Base-by-base conservation (phyloP, 2,888 invertebrate species). In the Phlogophora meticulosa region DNA sequence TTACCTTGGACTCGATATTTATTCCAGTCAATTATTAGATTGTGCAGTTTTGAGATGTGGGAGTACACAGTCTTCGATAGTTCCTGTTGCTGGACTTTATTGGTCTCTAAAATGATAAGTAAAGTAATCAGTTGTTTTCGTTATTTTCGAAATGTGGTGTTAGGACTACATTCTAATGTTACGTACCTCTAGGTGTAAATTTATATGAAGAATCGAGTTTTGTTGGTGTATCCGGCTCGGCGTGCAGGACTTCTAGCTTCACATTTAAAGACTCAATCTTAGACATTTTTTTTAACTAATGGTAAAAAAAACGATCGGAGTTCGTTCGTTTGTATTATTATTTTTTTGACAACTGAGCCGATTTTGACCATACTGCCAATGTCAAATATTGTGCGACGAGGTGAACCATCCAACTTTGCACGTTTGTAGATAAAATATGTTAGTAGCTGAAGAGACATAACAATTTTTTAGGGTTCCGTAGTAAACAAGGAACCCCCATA, bases 31-130 rank as follows among this genome's bases (percentile, higher is more conserved):
- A 68, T 83, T 46, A 95, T 49, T 13, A 92, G 78, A 0, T 80
- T 74, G 68, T 94, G 92, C 9, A 95, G 80, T 34, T 88, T 91
- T 0, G 91, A 90, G 32, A 94, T 76, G 71, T 95, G 95, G 5
- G 90, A 91, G 70, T 90, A 94, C 9, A 94, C 91, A 0, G 93
- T 93, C 84, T 91, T 94, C 0, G 93, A 89, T 43, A 94, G 83
- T 5, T 90, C 93, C 34, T 90, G 86, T 40, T 90, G 87, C 22
- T 85, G 84, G 57, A 92, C 91, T 84, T 93, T 94, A 65, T 81
- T 90, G 57, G 92, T 76, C 81, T 94, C 95, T 95, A 83, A 67
- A 93, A 93, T 45, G n/a, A 34, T 24, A 13, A 20, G 9, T 0
- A 10, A n/a, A 9, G 42, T 48, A 10, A 28, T 17, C 4, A 2